phyloP scores from a whole-genome alignment of 2,113 vertebrate species.

The Syngnathus floridae region DNA sequence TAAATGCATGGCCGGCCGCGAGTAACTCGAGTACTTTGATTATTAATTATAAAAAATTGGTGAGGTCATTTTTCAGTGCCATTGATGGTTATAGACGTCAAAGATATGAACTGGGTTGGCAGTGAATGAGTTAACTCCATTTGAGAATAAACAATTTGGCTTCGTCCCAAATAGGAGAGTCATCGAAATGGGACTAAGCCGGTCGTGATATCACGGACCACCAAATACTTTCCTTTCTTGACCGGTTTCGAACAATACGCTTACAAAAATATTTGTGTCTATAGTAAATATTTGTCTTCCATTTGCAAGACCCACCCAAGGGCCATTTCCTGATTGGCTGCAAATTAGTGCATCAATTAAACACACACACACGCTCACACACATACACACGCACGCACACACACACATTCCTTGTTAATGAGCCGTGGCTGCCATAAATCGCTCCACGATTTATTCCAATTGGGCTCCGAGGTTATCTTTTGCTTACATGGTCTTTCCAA shows the following conservation, averaged over 20 bases:
- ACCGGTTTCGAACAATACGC: constrained; percentile 30
- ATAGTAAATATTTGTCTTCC: constrained; percentile 69
- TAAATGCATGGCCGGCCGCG: constrained; percentile 39
- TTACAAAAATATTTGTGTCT: constrained; percentile 52
- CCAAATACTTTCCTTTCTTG: constrained; percentile 21
- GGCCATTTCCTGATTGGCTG: constrained; percentile 65
- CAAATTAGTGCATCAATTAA: constrained; percentile 62
- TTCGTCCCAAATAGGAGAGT: constrained; percentile 39
- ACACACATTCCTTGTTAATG: constrained; percentile 59
- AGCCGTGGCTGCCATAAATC: constrained; percentile 58
- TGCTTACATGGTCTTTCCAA: constrained; percentile 48
- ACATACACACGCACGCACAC: neutral
- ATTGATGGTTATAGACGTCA: no score
- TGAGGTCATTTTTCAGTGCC: no score
- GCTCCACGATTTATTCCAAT: constrained; percentile 57
- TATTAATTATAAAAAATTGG: no score
- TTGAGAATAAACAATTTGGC: no score
- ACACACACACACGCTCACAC: no score
- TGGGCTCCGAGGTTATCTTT: constrained; percentile 58
- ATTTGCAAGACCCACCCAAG: constrained; percentile 65
- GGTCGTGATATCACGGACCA: constrained; percentile 9
- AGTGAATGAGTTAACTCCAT: no score
- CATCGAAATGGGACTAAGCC: constrained; percentile 44
- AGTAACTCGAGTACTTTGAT: constrained; percentile 57
- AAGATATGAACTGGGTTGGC: no score